Evolutionary conservation across 2,888 invertebrate species (phyloP), one percentile per base, ranked within the genome.

Genomic region (Pseudeuparius sepicola): DNA sequence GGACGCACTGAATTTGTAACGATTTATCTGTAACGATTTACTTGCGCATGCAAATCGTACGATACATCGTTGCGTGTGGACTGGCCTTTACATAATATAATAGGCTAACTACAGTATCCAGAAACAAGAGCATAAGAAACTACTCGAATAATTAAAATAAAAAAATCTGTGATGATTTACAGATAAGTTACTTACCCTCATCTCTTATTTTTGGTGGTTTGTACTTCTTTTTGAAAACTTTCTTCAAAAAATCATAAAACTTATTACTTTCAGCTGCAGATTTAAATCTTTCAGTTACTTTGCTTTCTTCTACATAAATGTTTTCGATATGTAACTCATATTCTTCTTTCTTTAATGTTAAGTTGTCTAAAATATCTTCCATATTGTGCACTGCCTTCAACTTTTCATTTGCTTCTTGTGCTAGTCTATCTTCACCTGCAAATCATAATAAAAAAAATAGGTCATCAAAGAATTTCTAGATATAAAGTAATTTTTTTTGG

Each of bases 141-240:
- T n/a, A n/a, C n/a, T n/a, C n/a, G n/a, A n/a, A n/a, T n/a, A n/a
- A n/a, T n/a, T n/a, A n/a, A n/a, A n/a, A n/a, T n/a, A n/a, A n/a
- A n/a, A 20, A 20, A 20, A 20, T 20, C 20, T 6, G n/a, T 20
- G n/a, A 20, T 20, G 20, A 20, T 7, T 20, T 20, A 20, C n/a
- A n/a, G n/a, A n/a, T n/a, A n/a, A n/a, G n/a, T n/a, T 31, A 39
- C 36, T 47, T 50, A 64, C 69, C 72, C 36, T 68, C 67, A 4
- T 68, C 70, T 29, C 63, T 67, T 30, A 64, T 63, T 51, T 79
- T 80, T 0, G 75, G 75, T 4, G 78, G 72, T 41, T 79, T 80
- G 51, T 78, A 84, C 52, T 83, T 86, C 55, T 86, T 90, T 53
- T 78, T 83, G 52, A 81, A 90, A 35, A 92, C 86, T 50, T 78